Evolutionary conservation across 2,888 invertebrate species (phyloP), one percentile per base, ranked within the genome.

Genomic region (Notodonta ziczac): DNA sequence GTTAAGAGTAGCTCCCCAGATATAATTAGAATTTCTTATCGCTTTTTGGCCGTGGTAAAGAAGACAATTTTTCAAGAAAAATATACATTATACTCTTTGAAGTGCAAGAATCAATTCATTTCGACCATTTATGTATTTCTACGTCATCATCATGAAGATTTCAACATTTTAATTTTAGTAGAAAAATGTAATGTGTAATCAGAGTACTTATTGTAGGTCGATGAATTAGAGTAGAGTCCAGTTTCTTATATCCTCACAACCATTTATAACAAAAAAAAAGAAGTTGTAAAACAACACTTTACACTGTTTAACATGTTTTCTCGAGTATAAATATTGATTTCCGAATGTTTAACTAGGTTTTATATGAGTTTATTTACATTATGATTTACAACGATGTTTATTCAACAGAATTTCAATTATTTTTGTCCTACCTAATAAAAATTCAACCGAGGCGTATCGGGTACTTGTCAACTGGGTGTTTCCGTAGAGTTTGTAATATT

Each of bases 171-270:
- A 35, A 35, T 35, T 35, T 35, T 35, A 4, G 5, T 35, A 6
- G 5, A 35, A 35, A 35, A 35, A 35, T 24, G 24, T 24, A 1
- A 24, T 2, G 24, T 24, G 24, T 35, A 35, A 35, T 35, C 35
- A 4, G 4, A 35, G 7, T 35, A 35, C 7, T 35, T 35, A 35
- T 35, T 35, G 35, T 35, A 35, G 35, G 3, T 46, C 13, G 46
- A 46, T 10, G n/a, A 46, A 46, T n/a, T 46, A 46, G 46, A n/a
- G 5, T 66, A 67, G 39, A 48, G 62, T 59, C 62, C 70, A 69
- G 69, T 69, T 74, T 73, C 78, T 73, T 67, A 80, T 78, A 79
- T 77, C 79, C 65, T 88, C 88, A 88, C 88, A 88, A 88, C 88
- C 88, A 83, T 87, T 82, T 77, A 82, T 72, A 77, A 80, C 69